Evolutionary conservation across 2,888 invertebrate species (phyloP), one percentile per base, ranked within the genome.

Genomic region (Rhagonycha lutea): DNA sequence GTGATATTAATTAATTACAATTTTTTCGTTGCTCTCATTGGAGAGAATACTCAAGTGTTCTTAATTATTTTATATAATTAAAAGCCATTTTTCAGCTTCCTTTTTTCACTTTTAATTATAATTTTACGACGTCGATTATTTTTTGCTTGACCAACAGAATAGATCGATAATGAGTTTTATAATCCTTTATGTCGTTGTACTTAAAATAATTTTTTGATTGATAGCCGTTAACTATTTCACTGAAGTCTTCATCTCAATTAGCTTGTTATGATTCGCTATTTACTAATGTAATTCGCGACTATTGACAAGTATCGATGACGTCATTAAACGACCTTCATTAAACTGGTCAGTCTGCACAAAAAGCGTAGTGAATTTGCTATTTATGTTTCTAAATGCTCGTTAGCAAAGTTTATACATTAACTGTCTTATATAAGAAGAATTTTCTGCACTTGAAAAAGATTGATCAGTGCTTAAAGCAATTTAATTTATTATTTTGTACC

Each of bases 271-370:
- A 68, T 74, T 74, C 70, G 68, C 71, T 23, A 70, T 63, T 74
- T 61, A 18, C 61, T 65, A 68, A 69, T 69, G 63, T 68, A 69
- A 74, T 74, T 72, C 72, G 14, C 74, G 73, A 72, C 61, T 77
- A 77, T 77, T 77, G 77, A 77, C 77, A 77, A 74, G 61, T 77
- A 74, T 77, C 63, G 73, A 61, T 77, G 77, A 77, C 62, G 70
- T 68, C 68, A 68, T 47, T 68, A 68, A 47, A 68, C 70, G 76
- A 76, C 76, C 76, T 76, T 76, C 76, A 73, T 73, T 72, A 65
- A 73, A 73, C 73, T 76, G 69, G 75, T 75, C 75, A 73, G 23
- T 69, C 61, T n/a, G 12, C 18, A 73, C 68, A 76, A 76, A 76
- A 76, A 76, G 73, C 72, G 67, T 68, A 61, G 67, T 73, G 72